These are phyloP conservation scores for Piprites chloris DNA, from an alignment of 2,113 vertebrate genomes.

Conservation along the genomic window DNA sequence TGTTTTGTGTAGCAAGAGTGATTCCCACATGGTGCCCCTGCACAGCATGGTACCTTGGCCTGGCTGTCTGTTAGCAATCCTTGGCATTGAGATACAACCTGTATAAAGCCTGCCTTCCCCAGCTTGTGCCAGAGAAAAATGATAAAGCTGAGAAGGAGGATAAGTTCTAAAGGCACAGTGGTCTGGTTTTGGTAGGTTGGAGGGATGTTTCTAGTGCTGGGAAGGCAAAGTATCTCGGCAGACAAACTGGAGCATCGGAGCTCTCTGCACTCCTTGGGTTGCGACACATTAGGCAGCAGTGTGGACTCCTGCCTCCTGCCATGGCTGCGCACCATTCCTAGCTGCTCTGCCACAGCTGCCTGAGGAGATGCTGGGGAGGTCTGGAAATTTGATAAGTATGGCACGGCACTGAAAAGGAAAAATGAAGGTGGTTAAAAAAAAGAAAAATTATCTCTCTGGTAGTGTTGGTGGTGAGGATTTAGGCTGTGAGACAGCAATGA, in stretches of 20 bases:
- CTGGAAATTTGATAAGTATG: background rate
- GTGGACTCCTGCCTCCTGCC: background rate
- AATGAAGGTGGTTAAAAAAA: background rate
- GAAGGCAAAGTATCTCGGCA: background rate
- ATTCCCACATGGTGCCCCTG: background rate
- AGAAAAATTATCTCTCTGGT: background rate
- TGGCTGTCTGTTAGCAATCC: background rate
- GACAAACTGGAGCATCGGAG: rapidly evolving
- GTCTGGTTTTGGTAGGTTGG: rapidly evolving
- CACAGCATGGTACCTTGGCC: rapidly evolving
- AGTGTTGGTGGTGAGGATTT: background rate
- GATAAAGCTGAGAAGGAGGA: background rate
- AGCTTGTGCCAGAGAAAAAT: background rate
- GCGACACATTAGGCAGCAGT: rapidly evolving
- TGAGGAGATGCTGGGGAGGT: background rate
- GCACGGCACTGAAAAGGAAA: background rate
- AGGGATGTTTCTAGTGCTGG: background rate
- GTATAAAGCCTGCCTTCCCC: background rate
- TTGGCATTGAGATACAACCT: background rate
- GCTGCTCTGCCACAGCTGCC: background rate
- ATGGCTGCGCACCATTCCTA: background rate
- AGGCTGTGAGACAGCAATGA: background rate
- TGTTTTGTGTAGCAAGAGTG: background rate
- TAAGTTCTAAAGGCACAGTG: background rate
- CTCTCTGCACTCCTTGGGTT: rapidly evolving